Evolutionary conservation across 2,888 invertebrate species (phyloP).

Genomic region (Bhutanitis thaidina): DNA sequence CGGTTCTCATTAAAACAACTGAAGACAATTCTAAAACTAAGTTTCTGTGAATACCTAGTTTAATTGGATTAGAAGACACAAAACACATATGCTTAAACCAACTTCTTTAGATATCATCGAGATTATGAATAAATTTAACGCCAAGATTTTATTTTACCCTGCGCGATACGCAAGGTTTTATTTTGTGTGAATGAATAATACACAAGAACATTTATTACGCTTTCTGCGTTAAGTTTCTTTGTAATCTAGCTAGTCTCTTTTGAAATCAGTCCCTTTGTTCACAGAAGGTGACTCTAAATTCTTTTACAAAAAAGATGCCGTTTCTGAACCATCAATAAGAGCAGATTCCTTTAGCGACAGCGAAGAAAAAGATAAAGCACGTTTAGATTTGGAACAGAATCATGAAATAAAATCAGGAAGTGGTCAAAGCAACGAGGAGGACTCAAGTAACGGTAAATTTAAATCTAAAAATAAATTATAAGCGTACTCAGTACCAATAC

Average conservation of each 20-base stretch:
- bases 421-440: not conserved
- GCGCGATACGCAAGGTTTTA: no score
- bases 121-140: no score
- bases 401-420: not conserved
- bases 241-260: no score
- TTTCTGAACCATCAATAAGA: slow-evolving; percentile 26
- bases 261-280: no score
- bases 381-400: not conserved
- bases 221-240: no score
- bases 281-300: no score
- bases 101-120: slow-evolving; percentile 1
- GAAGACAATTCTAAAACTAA: slow-evolving; percentile 32
- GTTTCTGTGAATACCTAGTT: slow-evolving; percentile 10
- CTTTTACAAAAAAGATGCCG: not conserved
- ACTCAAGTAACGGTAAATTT: slow-evolving; percentile 9
- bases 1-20: slow-evolving; percentile 28
- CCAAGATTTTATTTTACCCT: no score
- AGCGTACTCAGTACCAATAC: no score
- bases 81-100: slow-evolving; percentile 3
- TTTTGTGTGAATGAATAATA: no score
- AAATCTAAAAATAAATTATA: no score
- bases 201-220: no score
- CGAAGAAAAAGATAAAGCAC: slow-evolving; percentile 17
- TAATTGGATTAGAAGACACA: slow-evolving; percentile 2
- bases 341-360: slow-evolving; percentile 35